Conservation (phyloP, 2,888 invertebrate species). For the Microctonus hyperodae region DNA sequence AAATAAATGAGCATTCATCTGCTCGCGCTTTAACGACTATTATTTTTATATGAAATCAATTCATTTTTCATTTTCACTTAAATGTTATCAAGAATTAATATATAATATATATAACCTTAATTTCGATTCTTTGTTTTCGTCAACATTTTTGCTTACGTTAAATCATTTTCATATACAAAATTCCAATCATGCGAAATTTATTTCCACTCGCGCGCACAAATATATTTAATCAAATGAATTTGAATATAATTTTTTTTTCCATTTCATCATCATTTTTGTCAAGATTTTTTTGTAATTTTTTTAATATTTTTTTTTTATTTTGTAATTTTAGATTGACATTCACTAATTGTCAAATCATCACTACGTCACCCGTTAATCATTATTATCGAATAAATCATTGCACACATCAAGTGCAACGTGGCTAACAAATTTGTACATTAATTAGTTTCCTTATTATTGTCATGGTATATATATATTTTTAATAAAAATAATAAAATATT, state of each 20-base stretch:
- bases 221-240: conserved; percentile 1
- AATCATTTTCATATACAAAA: conserved; percentile 1
- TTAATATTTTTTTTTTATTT: conserved; percentile 17
- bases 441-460: conserved; percentile 63
- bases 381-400: conserved; percentile 39
- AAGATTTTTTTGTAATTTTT: conserved; percentile 20
- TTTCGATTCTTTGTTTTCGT: conserved; percentile 38
- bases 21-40: not conserved
- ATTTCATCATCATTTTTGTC: conserved; percentile 10
- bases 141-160: conserved; percentile 29
- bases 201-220: not conserved
- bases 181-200: conserved; percentile 1
- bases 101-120: conserved; percentile 30
- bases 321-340: conserved; percentile 30
- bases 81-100: conserved; percentile 32
- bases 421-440: conserved; percentile 64
- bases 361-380: conserved; percentile 33
- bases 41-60: not conserved
- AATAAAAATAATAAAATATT: conserved; percentile 64
- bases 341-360: conserved; percentile 11
- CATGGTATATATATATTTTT: conserved; percentile 59
- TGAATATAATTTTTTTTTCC: not conserved
- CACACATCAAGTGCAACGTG: conserved; percentile 54
- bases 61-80: conserved; percentile 26
- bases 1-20: conserved; percentile 12